phyloP scores from a whole-genome alignment of 2,113 vertebrate species.

The Propithecus coquereli region DNA sequence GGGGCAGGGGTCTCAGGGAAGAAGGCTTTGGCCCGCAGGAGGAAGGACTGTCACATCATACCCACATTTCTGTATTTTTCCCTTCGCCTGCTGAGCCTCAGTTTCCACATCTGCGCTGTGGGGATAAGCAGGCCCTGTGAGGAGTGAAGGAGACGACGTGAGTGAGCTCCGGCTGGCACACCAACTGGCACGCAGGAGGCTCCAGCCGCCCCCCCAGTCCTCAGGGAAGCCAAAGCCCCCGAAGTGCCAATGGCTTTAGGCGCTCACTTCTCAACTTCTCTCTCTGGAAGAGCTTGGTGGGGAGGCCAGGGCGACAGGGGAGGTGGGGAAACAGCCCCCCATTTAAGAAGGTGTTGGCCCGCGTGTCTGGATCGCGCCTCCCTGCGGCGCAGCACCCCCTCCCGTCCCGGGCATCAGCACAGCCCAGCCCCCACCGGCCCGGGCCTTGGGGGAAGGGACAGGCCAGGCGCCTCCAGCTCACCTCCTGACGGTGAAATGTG shows the following conservation, averaged over 20 bases:
- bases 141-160: background rate
- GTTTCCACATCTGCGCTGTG: background rate
- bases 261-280: background rate
- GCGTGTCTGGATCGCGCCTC: accelerated
- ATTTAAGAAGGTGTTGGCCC: background rate
- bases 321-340: too few relatives aligned
- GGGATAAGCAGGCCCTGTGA: background rate
- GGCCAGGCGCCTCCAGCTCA: constrained; percentile 87
- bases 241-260: background rate
- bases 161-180: background rate
- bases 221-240: too few relatives aligned
- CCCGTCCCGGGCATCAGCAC: background rate
- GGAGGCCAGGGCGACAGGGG: background rate
- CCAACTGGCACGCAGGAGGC: background rate
- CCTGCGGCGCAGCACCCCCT: background rate
- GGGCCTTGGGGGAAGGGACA: constrained; percentile 90
- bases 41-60: background rate
- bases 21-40: background rate
- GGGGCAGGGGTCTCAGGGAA: background rate
- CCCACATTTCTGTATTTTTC: background rate
- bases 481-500: constrained; percentile 97
- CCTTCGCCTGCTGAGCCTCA: background rate
- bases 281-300: background rate
- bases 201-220: constrained; percentile 18
- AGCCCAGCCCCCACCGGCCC: constrained; percentile 59